phyloP scores from a whole-genome alignment of 37 sponge, comb jelly and placozoan genomes.

The Mnemiopsis leidyi region DNA sequence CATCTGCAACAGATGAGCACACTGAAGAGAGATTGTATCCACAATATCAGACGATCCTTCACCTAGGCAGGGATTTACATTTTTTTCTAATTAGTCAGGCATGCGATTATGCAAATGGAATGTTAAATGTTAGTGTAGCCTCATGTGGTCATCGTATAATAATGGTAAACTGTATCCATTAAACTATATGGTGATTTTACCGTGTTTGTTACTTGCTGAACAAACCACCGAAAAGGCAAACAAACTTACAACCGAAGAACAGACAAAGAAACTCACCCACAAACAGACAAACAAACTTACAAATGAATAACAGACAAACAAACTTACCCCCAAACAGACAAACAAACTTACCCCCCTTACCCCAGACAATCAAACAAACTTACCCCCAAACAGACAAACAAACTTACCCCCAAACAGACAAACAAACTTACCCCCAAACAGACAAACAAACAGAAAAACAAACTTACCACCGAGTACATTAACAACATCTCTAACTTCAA shows the following conservation, averaged over 20 bases:
- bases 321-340: not conserved
- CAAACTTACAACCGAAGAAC: not conserved
- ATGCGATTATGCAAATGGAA: too few relatives aligned
- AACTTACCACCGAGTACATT: constrained; percentile 24
- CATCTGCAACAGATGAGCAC: constrained; percentile 34
- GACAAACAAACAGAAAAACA: not conserved
- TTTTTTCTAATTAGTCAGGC: too few relatives aligned
- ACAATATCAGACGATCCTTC: not conserved
- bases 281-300: not conserved
- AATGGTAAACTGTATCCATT: too few relatives aligned
- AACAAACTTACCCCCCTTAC: not conserved
- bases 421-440: not conserved
- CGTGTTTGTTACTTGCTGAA: too few relatives aligned
- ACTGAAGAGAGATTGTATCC: not conserved
- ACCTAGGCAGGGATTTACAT: too few relatives aligned
- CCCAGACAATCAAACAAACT: not conserved
- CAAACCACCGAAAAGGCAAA: too few relatives aligned
- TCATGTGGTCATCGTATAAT: too few relatives aligned
- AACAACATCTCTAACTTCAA: not conserved
- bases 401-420: not conserved
- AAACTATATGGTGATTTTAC: too few relatives aligned
- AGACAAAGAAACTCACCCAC: not conserved
- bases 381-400: not conserved
- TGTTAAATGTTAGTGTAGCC: too few relatives aligned
- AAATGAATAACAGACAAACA: not conserved